Percentiles rank a stretch among this genome's conserved stretches.
Conservation (phyloP, 2,888 invertebrate species). For the Brachypalpus laphriformis region DNA sequence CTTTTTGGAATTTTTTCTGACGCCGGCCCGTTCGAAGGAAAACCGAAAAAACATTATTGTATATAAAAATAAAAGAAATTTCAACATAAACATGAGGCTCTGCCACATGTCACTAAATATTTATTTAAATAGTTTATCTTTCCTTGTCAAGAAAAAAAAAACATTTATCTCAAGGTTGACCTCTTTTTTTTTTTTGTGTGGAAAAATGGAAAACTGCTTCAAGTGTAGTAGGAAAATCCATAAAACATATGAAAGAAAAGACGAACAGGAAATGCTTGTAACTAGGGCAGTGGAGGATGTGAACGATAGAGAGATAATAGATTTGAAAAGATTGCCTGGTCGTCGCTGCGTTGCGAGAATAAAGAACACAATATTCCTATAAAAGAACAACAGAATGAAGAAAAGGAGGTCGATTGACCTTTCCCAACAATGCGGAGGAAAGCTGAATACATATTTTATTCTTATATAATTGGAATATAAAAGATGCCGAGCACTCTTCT, state of each 20-base stretch:
- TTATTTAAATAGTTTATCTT: conserved; percentile 39
- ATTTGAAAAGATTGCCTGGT: conserved; percentile 44
- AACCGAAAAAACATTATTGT: neutral
- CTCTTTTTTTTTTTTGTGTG: conserved; percentile 16
- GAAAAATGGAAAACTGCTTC: conserved; percentile 42
- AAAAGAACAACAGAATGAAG: conserved; percentile 30
- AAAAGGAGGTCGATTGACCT: conserved; percentile 65
- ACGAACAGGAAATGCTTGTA: conserved; percentile 37
- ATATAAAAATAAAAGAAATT: neutral
- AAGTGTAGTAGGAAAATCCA: conserved; percentile 4
- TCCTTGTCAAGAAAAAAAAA: neutral
- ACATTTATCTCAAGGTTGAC: conserved; percentile 63
- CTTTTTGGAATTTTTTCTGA: neutral
- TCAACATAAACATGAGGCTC: neutral
- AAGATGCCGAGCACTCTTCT: conserved; percentile 35
- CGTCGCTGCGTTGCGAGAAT: neutral
- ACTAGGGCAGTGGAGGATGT: conserved; percentile 58
- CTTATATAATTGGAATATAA: conserved; percentile 53
- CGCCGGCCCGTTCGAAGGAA: neutral
- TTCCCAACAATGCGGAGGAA: conserved; percentile 54
- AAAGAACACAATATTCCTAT: conserved; percentile 1
- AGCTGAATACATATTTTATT: conserved; percentile 21
- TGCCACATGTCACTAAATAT: conserved; percentile 49
- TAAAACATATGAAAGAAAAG: neutral
- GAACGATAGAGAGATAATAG: conserved; percentile 41